Percentiles rank a stretch among this genome's conserved stretches.
phyloP scores from a whole-genome alignment of 1,140 invertebrate genomes.

The Drosophila truncata region DNA sequence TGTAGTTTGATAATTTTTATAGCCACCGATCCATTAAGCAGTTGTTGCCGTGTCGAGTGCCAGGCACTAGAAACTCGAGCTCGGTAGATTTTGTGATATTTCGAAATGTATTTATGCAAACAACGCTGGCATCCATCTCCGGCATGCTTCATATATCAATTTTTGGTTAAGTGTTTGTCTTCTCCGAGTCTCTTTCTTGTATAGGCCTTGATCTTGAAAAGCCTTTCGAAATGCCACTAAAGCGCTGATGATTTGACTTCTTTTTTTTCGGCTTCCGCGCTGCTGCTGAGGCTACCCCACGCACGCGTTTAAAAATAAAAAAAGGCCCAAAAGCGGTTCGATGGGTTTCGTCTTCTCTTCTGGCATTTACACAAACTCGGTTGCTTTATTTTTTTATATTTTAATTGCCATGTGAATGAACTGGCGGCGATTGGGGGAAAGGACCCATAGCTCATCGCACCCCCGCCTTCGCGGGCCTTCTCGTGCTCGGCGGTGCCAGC shows the following conservation, averaged over 20 bases:
- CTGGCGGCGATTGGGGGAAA: constrained; percentile 51
- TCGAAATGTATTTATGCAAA: constrained; percentile 73
- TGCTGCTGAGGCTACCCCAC: constrained; percentile 30
- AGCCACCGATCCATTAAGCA: constrained; percentile 56
- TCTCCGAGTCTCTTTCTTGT: constrained; percentile 27
- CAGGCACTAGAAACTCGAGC: constrained; percentile 63
- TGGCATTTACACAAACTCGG: constrained; percentile 25
- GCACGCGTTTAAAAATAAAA: constrained; percentile 45
- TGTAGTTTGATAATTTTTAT: constrained; percentile 71
- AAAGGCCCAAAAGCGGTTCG: constrained; percentile 39
- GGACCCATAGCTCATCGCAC: constrained; percentile 55
- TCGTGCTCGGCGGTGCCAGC: constrained; percentile 73
- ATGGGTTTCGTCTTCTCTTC: constrained; percentile 30
- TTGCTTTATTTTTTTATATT: constrained; percentile 17
- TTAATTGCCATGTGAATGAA: constrained; percentile 79
- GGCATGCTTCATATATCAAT: constrained; percentile 75
- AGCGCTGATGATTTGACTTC: constrained; percentile 45
- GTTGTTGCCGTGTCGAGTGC: constrained; percentile 52
- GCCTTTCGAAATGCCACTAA: constrained; percentile 77
- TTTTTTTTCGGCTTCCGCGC: constrained; percentile 65
- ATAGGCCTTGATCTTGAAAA: constrained; percentile 81
- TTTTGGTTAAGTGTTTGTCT: constrained; percentile 45
- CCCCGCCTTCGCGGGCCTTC: constrained; percentile 7
- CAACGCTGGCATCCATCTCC: constrained; percentile 66
- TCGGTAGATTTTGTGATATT: constrained; percentile 56